A percentile compares a stretch with the other conserved stretches of the same genome.
Evolutionary conservation across 2,113 vertebrate species (phyloP).

Genomic region (Callithrix jacchus): DNA sequence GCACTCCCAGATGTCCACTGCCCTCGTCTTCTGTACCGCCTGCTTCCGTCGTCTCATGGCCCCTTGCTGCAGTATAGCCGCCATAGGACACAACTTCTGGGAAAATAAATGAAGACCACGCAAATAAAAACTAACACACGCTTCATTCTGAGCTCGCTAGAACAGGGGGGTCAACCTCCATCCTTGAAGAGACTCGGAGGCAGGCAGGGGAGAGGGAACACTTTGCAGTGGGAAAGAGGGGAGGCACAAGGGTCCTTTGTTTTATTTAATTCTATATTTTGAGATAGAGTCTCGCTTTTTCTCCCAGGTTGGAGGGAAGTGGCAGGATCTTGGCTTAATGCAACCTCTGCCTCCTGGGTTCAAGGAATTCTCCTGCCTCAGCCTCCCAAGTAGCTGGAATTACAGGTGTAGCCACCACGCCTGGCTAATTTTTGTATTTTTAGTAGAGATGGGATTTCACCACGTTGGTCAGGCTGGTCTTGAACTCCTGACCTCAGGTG

Average conservation of each 20-base stretch:
- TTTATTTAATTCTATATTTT: neutral
- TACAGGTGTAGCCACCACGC: neutral
- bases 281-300: neutral
- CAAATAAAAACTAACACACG: neutral
- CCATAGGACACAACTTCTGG: neutral
- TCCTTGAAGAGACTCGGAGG: neutral
- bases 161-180: too few relatives aligned
- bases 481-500: neutral
- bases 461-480: neutral
- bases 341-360: too few relatives aligned
- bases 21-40: too few relatives aligned
- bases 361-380: neutral
- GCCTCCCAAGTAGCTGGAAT: neutral
- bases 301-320: too few relatives aligned
- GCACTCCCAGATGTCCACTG: neutral
- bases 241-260: neutral
- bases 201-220: too few relatives aligned
- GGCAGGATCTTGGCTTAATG: too few relatives aligned
- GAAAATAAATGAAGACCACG: neutral
- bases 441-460: neutral
- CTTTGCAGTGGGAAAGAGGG: neutral
- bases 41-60: neutral
- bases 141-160: neutral
- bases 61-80: too few relatives aligned
- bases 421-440: neutral